Base-by-base conservation (phyloP, 1,140 invertebrate species). In the Paracyclopina nana region DNA sequence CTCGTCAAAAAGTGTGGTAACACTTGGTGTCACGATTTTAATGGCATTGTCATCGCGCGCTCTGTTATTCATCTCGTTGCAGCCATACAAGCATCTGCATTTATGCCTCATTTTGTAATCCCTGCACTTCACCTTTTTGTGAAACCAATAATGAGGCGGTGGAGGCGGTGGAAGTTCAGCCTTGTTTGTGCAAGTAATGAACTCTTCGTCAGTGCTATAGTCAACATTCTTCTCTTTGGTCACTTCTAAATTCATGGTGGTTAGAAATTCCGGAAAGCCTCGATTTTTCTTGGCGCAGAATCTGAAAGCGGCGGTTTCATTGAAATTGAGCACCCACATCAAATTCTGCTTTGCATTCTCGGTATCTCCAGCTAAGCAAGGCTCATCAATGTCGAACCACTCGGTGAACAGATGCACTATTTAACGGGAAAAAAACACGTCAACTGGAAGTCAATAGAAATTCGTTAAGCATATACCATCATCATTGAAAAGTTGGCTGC, bases 21-120 rank as follows among this genome's bases (percentile, higher is more conserved):
- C 45, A 11, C 18, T 28, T n/a, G 45, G 45, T 2, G 45, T 2
- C 27, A 28, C 45, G 12, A 48, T 12, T 4, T 18, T 45, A 24
- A n/a, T 18, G 24, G 14, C 20, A 45, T 6, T 24, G 6, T 12
- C 6, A 31, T 5, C 3, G 4, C 6, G 24, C 3, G 14, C 3
- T 22, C 4, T 3, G 6, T 2, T 8, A 2, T 3, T 45, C 3
- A 24, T 2, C 5, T 12, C 12, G 2, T 45, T 45, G 43, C 3
- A 6, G 3, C 25, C 4, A 12, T 2, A 45, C 2, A 18, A 43
- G 41, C 8, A 24, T 14, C 20, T 45, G 2, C 12, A 45, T 6
- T 5, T 14, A 3, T 45, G 24, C 43, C 43, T 24, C 25, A 45
- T 45, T 26, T 48, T 48, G 27, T 28, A 48, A 48, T 48, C 45